These are phyloP conservation scores for Drosophila punjabiensis DNA, from an alignment of 1,140 invertebrate species.

Conservation along the genomic window DNA sequence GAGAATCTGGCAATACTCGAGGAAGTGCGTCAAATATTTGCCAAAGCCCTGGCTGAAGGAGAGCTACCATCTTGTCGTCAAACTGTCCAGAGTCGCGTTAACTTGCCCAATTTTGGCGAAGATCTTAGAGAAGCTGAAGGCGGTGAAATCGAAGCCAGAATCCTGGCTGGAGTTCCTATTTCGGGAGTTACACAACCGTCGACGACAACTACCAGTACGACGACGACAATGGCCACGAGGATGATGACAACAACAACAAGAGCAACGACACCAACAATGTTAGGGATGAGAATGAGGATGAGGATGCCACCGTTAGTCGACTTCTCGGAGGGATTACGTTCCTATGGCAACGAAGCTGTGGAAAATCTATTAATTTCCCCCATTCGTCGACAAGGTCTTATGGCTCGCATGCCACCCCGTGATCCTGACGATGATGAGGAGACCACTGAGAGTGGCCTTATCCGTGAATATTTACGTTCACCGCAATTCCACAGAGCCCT, in stretches of 20 bases:
- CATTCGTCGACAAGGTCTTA: background rate
- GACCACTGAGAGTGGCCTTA: too few relatives aligned
- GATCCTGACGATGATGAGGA: background rate
- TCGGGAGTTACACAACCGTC: background rate
- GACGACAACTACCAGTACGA: background rate
- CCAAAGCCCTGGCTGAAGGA: background rate
- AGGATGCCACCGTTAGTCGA: background rate
- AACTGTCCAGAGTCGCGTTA: background rate
- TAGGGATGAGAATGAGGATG: background rate
- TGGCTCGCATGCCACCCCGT: background rate
- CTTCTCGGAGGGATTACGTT: background rate
- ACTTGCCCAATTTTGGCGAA: background rate
- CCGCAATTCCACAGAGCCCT: constrained; percentile 96
- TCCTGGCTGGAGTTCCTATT: background rate
- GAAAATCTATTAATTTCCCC: background rate
- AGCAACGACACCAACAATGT: background rate
- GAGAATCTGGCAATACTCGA: background rate
- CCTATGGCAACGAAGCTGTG: background rate
- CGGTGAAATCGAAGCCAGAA: too few relatives aligned
- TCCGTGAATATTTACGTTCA: constrained; percentile 90
- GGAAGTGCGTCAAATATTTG: constrained; percentile 4
- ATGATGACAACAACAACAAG: background rate
- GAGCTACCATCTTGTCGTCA: background rate
- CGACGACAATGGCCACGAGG: background rate
- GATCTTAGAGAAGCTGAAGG: background rate